Base-by-base conservation (phyloP, 2,797 vertebrate species). In the Danio tinwini region DNA sequence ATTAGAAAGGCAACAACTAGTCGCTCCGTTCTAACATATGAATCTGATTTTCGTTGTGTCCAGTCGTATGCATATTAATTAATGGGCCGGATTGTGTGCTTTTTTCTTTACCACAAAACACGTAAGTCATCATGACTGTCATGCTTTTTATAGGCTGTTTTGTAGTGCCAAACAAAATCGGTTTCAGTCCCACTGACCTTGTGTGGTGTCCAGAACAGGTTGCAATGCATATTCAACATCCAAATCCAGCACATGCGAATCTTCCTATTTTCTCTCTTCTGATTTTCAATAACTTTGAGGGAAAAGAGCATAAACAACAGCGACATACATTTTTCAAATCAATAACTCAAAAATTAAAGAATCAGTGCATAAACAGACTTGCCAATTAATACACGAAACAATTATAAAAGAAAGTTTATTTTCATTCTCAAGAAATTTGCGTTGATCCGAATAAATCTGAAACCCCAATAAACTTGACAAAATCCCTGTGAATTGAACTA, bases 171-270 rank as follows among this genome's bases (percentile, higher is more conserved):
- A 40, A 52, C n/a, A 19, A 40, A 17, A 29, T 53, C 29, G 42
- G 37, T 42, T 53, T 64, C 53, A 12, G 37, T 64, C 61, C 12
- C 8, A 29, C 9, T 75, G 47, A 53, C 61, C 55, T 69, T 71
- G 56, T n/a, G 73, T 19, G 56, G 21, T n/a, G 11, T 47, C 21
- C 50, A 17, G 61, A 73, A 61, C 68, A 82, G 50, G 81, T 73
- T 71, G 80, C 21, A 17, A 81, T 81, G 21, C 55, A 81, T 81
- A 81, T 76, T 73, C 74, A 82, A 14, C 44, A 50, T 42, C n/a
- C n/a, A 42, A 44, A 44, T 56, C 16, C n/a, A 37, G 58, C 56
- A 75, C 44, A 21, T 68, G 21, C 5, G 9, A 59, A 9, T 14
- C 0, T 14, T 12, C 55, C 13, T 29, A 0, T 19, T 21, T 29